Evolutionary conservation across 2,797 vertebrate species (phyloP), one percentile per base, ranked within the genome.

Genomic region (Thripadectes ignobilis): DNA sequence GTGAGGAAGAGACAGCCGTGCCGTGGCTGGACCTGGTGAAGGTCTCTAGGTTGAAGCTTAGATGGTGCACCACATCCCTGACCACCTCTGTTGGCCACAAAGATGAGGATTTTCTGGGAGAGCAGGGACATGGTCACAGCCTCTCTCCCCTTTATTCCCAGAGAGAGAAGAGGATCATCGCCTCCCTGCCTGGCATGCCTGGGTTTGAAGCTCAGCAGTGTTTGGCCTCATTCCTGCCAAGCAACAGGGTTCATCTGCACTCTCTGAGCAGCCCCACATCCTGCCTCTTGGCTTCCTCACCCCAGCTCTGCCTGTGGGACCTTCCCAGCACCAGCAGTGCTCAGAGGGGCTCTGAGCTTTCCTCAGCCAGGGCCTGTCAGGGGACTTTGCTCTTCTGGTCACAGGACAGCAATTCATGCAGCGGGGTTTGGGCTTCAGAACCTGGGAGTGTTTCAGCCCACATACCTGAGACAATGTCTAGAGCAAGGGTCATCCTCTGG

Each of bases 1-100:
- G 8, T 0, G 2, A 68, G 43, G 58, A 34, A 14, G 34, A 54
- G 22, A 16, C 0, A 1, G n/a, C 57, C 0, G 0, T 58, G 61
- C 63, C 23, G 0, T 0, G 4, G 41, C 43, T 16, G 1, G 8
- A 30, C 14, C 46, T 21, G 41, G 22, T 22, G 62, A 77, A 46
- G 54, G 30, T 67, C 57, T 87, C 63, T 3, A 6, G 39, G 24
- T 11, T 27, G 72, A 71, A 86, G 14, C 39, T 34, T 4, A 1
- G n/a, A n/a, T 26, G 41, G 30, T 54, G 58, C 27, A 43, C 29
- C 61, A 62, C 5, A 2, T 57, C 67, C 57, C 49, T 62, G 61
- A 36, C 21, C 30, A 21, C 12, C 73, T 59, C 73, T 7, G 1
- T 1, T 43, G 69, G 32, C 66, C 41, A 57, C 41, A 29, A 48